phyloP scores from a whole-genome alignment of 2,797 vertebrate genomes.

The Phalanger gymnotis region DNA sequence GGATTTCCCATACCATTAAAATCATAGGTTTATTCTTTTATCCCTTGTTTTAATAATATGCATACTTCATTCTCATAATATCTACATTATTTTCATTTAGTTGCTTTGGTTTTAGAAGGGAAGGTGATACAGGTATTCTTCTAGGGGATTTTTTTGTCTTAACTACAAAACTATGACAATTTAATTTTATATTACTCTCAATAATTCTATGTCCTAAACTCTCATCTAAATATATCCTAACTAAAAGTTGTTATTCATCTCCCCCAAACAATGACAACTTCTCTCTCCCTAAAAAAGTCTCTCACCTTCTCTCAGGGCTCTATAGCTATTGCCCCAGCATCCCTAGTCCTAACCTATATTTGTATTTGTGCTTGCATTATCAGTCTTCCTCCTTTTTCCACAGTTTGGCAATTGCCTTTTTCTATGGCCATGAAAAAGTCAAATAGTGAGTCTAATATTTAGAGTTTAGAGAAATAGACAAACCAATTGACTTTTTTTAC shows the following conservation, averaged over 20 bases:
- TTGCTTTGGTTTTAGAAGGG: not conserved
- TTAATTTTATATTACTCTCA: not conserved
- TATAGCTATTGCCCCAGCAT: not conserved
- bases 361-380: not conserved
- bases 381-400: not conserved
- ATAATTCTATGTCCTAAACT: not conserved
- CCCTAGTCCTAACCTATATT: not conserved
- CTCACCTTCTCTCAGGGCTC: not conserved
- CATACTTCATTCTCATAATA: not conserved
- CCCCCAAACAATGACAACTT: not conserved
- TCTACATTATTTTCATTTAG: not conserved
- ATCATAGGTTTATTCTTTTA: not conserved
- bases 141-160: not conserved
- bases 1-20: not conserved
- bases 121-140: not conserved
- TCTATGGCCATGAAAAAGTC: not conserved
- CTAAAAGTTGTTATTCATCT: not conserved
- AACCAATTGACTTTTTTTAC: slow-evolving; percentile 29
- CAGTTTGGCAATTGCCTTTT: not conserved
- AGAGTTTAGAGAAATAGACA: slow-evolving; percentile 39
- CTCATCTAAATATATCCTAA: not conserved
- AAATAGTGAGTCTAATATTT: not conserved
- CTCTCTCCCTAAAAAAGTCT: not conserved
- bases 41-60: not conserved
- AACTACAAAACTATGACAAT: not conserved